Base-by-base conservation (phyloP, 2,797 vertebrate species). In the Pelobates cultripes region DNA sequence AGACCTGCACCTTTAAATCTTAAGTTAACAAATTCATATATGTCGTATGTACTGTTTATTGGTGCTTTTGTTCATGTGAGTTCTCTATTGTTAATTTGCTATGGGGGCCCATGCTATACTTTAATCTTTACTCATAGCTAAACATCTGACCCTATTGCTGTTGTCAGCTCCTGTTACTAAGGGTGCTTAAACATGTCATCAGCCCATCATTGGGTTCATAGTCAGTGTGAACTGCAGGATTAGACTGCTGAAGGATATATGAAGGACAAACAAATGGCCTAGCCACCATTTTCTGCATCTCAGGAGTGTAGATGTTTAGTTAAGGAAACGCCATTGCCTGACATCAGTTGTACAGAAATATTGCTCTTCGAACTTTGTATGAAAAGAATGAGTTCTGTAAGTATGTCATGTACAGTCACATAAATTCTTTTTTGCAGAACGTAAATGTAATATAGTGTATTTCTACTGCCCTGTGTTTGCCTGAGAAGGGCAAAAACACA, bases 381-480 rank as follows among this genome's bases (percentile, higher is more conserved):
- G n/a, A 71, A 77, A 79, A 76, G 12, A 43, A 76, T 87, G 75
- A 78, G 84, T 90, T 89, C 86, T 88, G 76, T 87, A 88, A 82
- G 87, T 89, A 90, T 76, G 87, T 81, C 85, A 89, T 86, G 78
- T 85, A 87, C 81, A 90, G 85, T 89, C 89, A 88, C 85, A 86
- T 40, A 89, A 87, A 84, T 86, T 86, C 83, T 47, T 73, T 84
- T 79, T 87, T 87, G 75, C 66, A 73, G 86, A 90, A 80, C 76
- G 88, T 89, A 88, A 87, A 87, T 90, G 85, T 88, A 81, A 90
- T 80, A 88, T 89, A 89, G 75, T 84, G 77, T 87, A 86, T 88
- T 88, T 87, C 89, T 87, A 89, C 84, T 87, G 85, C 83, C 90
- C 90, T 89, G 43, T 89, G 90, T 88, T 86, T 85, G 84, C 75